A percentile compares a stretch with the other conserved stretches of the same genome.
These are phyloP conservation scores for Sialia sialis DNA, from an alignment of 2,113 vertebrate species.

Conservation along the genomic window DNA sequence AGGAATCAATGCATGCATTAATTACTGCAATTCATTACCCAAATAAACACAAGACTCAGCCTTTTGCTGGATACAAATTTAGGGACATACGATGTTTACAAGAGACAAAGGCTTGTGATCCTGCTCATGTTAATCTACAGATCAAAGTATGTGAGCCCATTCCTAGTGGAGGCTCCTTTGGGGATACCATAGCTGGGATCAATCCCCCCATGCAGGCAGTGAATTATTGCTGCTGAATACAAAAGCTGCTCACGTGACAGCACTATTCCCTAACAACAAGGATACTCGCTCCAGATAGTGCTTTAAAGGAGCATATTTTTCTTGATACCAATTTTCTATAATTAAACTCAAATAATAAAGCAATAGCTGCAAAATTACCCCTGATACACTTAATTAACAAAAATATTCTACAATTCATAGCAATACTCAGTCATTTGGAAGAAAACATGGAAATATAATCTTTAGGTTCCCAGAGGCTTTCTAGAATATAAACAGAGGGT, in stretches of 20 bases:
- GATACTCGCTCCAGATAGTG: constrained; percentile 67
- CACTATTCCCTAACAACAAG: constrained; percentile 75
- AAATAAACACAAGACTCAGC: constrained; percentile 91
- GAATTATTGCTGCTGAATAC: constrained; percentile 94
- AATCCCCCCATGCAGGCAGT: constrained; percentile 81
- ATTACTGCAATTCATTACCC: constrained; percentile 98
- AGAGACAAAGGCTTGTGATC: constrained; percentile 86
- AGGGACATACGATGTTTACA: constrained; percentile 77
- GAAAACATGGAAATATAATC: constrained; percentile 45
- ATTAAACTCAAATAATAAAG: constrained; percentile 72
- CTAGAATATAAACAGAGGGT: constrained; percentile 42
- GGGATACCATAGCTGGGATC: constrained; percentile 86
- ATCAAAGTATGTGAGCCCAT: constrained; percentile 81
- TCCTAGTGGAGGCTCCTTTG: constrained; percentile 81
- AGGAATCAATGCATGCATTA: constrained; percentile 95
- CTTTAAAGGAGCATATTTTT: constrained; percentile 78
- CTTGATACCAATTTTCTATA: constrained; percentile 72
- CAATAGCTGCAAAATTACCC: constrained; percentile 63
- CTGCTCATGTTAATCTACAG: constrained; percentile 88
- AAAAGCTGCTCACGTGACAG: constrained; percentile 88
- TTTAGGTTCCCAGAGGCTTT: constrained; percentile 40
- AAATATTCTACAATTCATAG: constrained; percentile 24
- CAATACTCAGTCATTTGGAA: constrained; percentile 34
- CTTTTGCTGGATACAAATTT: constrained; percentile 88
- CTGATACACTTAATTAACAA: constrained; percentile 67